Conservation (phyloP, 2,888 invertebrate species). For the Drosophila glabriapex region DNA sequence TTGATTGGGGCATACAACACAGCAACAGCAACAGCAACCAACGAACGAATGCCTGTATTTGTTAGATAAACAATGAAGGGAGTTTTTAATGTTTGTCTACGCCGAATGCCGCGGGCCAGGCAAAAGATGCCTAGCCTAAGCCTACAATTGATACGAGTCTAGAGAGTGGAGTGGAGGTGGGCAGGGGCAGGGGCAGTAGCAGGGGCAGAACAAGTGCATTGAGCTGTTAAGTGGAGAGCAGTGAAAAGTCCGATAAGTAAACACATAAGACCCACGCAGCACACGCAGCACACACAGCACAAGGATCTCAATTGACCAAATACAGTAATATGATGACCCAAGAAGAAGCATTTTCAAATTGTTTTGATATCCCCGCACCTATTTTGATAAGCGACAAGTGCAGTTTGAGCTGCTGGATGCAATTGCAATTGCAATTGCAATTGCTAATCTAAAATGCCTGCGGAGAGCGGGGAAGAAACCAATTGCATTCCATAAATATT, state of each 20-base stretch:
- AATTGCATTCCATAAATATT: conserved; percentile 31
- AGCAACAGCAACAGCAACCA: neutral
- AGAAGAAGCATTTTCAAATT: neutral
- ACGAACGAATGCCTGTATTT: conserved; percentile 68
- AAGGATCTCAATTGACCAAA: conserved; percentile 5
- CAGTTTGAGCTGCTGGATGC: neutral
- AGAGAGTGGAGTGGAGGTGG: neutral
- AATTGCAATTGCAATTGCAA: conserved; percentile 13
- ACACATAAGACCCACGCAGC: conserved; percentile 5
- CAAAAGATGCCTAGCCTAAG: conserved; percentile 42
- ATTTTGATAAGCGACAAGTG: neutral
- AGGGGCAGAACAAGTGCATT: conserved; percentile 47
- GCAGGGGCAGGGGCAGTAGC: neutral
- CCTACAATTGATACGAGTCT: conserved; percentile 28
- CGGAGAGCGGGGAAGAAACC: neutral
- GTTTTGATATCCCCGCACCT: neutral
- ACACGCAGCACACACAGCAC: neutral
- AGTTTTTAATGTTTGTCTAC: conserved; percentile 51
- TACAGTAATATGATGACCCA: conserved; percentile 12
- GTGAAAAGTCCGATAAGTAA: conserved; percentile 36
- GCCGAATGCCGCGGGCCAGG: conserved; percentile 32
- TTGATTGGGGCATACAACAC: conserved; percentile 61
- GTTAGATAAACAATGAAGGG: conserved; percentile 71
- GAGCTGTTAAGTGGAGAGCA: conserved; percentile 51
- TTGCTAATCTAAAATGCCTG: conserved; percentile 13